Evolutionary conservation across 2,888 invertebrate species (phyloP).

Genomic region (Drosophila subsilvestris): DNA sequence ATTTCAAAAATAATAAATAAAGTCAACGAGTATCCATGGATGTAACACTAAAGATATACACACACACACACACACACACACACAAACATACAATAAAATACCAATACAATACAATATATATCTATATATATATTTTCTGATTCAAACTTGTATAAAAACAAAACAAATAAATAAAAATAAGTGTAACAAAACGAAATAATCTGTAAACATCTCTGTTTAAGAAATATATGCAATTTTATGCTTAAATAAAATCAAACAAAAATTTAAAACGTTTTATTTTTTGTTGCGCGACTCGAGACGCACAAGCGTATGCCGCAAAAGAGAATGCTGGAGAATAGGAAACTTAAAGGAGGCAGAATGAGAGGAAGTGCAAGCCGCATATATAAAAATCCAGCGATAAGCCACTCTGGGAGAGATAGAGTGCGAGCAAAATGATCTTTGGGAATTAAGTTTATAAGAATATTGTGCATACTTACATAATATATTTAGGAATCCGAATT

Average conservation of each 20-base stretch:
- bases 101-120: constrained; percentile 22
- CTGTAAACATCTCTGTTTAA: constrained; percentile 50
- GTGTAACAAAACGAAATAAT: constrained; percentile 45
- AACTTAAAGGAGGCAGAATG: no score
- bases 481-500: no score
- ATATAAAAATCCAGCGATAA: no score
- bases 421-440: no score
- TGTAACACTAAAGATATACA: constrained; percentile 30
- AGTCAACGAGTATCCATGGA: constrained; percentile 16
- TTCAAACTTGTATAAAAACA: constrained; percentile 54
- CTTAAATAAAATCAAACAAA: constrained; percentile 53
- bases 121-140: constrained; percentile 67
- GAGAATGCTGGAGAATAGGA: no score
- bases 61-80: constrained; percentile 37
- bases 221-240: constrained; percentile 60
- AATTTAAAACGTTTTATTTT: neutral
- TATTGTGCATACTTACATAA: no score
- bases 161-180: constrained; percentile 2
- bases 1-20: constrained; percentile 36
- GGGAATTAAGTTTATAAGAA: no score
- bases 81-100: constrained; percentile 39
- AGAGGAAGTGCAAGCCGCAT: no score
- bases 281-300: no score
- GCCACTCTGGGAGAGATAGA: no score
- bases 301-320: no score